Evolutionary conservation across 2,113 vertebrate species (phyloP), one percentile per base, ranked within the genome.

Genomic region (Lucifuga dentata): DNA sequence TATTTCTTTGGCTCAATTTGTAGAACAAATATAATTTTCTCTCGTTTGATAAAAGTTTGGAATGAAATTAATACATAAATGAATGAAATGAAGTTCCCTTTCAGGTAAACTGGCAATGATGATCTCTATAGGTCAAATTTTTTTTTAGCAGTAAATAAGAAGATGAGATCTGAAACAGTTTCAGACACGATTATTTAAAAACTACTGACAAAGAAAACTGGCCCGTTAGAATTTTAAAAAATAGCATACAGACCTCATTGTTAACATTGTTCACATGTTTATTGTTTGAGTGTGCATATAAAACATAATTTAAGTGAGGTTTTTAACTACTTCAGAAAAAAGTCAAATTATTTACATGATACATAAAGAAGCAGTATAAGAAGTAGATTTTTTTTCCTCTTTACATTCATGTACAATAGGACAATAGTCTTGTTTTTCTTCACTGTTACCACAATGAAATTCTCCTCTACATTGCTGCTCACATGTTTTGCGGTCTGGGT

Each of bases 241-340:
- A 29, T 7, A 29, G 2, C 1, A 21, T 1, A 21, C 35, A 44
- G 2, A 60, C 20, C 3, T 55, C 11, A 2, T 1, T 26, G 10
- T 53, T 51, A 76, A 90, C 70, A 75, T 75, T 43, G 46, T 86
- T 80, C 76, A 87, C 68, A 85, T 56, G 44, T 87, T 89, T 89
- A 90, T 88, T 90, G 78, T 88, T 45, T 46, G 49, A 80, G 88
- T 89, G 88, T 86, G 83, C 50, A 78, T 90, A 85, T 66, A 84
- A 83, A 90, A 86, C 48, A 88, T 92, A 92, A 92, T 53, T 92
- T 92, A 91, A 79, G 35, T 76, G 62, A 50, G 32, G 6, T 53
- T 73, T 70, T 39, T 60, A 24, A 66, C 41, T 33, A 70, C n/a
- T 11, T 15, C 40, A 74, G 13, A 33, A 13, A 58, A 62, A 26